Percentiles rank a stretch among this genome's conserved stretches.
Evolutionary conservation across 2,113 vertebrate species (phyloP).

Genomic region (Colistium nudipinnis): DNA sequence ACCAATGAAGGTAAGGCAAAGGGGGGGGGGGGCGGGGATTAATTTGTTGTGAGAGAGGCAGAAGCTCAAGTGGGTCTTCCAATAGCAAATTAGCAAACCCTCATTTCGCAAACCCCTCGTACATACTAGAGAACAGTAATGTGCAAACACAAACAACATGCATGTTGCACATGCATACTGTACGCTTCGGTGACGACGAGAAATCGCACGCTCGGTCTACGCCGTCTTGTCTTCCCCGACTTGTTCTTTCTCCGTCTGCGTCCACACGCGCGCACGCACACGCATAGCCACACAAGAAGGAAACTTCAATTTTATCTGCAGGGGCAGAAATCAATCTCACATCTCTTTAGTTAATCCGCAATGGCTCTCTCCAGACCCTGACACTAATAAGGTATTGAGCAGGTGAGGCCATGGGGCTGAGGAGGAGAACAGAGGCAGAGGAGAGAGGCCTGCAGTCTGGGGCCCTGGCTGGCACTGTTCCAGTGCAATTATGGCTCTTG

Average conservation of each 20-base stretch:
- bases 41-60: slow-evolving; percentile 76
- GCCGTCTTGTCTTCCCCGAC: background rate
- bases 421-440: slow-evolving; percentile 80
- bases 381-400: slow-evolving; percentile 99
- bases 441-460: slow-evolving; percentile 87
- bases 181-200: slow-evolving; percentile 20
- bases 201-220: background rate
- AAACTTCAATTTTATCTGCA: slow-evolving; percentile 85
- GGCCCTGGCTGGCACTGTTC: slow-evolving; percentile 88
- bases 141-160: slow-evolving; percentile 58
- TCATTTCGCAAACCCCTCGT: slow-evolving; percentile 71
- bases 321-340: slow-evolving; percentile 98
- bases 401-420: slow-evolving; percentile 86
- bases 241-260: slow-evolving; percentile 13
- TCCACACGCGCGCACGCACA: slow-evolving; percentile 14
- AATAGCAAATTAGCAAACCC: slow-evolving; percentile 88
- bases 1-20: slow-evolving; percentile 65
- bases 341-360: slow-evolving; percentile 97
- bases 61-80: slow-evolving; percentile 84
- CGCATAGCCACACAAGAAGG: slow-evolving; percentile 49
- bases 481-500: slow-evolving; percentile 95
- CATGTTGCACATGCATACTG: slow-evolving; percentile 46
- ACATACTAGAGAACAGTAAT: slow-evolving; percentile 56
- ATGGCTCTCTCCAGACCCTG: slow-evolving; percentile 94
- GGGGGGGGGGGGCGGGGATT: slow-evolving; percentile 42